These are phyloP conservation scores for Nipponacmea schrenckii DNA, from an alignment of 2,888 invertebrate species.

Conservation along the genomic window DNA sequence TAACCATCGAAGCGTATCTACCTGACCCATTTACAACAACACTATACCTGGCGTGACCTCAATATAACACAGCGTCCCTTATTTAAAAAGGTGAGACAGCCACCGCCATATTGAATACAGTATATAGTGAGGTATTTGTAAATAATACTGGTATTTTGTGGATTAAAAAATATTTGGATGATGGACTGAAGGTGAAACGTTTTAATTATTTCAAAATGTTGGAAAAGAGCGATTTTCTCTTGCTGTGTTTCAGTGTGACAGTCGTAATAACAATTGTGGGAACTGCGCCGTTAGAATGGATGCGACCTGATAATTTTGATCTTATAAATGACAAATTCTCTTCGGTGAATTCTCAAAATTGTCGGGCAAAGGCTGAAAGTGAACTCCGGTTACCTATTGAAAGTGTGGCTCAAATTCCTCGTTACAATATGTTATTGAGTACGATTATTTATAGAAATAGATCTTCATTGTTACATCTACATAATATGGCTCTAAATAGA, in stretches of 20 bases:
- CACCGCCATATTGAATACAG: conserved; percentile 53
- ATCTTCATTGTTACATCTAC: conserved; percentile 89
- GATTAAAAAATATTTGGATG: background rate
- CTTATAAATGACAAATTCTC: conserved; percentile 86
- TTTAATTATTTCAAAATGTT: conserved; percentile 1
- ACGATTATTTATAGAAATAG: conserved; percentile 84
- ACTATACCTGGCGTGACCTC: conserved; percentile 37
- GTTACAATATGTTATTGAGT: conserved; percentile 72
- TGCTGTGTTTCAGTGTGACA: conserved; percentile 32
- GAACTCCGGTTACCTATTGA: conserved; percentile 87
- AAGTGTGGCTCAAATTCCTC: conserved; percentile 81
- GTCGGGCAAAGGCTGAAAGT: conserved; percentile 85
- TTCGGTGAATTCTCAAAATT: conserved; percentile 86
- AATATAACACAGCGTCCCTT: conserved; percentile 34
- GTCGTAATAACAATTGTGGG: conserved; percentile 22
- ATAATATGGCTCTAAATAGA: conserved; percentile 95
- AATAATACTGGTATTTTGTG: background rate
- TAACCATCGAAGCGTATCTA: background rate
- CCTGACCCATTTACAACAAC: background rate
- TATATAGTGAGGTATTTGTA: conserved; percentile 23
- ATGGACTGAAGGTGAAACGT: conserved; percentile 3
- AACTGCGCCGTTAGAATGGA: conserved; percentile 78
- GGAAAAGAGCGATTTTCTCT: conserved; percentile 31
- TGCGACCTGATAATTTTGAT: conserved; percentile 88
- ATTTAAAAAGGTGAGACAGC: conserved; percentile 40